phyloP scores from a whole-genome alignment of 2,797 vertebrate species.

The Melanogrammus aeglefinus region DNA sequence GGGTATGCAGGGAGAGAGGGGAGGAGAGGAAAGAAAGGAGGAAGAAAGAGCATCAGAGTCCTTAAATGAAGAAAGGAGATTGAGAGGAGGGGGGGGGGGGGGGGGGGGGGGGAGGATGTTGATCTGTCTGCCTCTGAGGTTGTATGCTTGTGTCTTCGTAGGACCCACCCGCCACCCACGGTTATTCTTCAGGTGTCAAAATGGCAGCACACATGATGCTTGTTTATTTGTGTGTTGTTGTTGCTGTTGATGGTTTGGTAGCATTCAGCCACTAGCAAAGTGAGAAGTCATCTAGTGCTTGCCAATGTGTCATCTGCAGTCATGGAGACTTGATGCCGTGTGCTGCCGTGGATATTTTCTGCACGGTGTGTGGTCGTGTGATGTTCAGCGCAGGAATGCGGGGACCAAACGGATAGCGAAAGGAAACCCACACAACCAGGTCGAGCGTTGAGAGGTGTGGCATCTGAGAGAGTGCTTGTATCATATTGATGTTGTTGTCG shows the following conservation, averaged over 20 bases:
- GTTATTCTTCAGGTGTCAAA: slow-evolving; percentile 74
- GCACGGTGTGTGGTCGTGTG: slow-evolving; percentile 60
- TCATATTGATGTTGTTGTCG: slow-evolving; percentile 34
- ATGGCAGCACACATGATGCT: slow-evolving; percentile 59
- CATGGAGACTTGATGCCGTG: slow-evolving; percentile 57
- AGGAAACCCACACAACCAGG: slow-evolving; percentile 47
- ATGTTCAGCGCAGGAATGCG: slow-evolving; percentile 61
- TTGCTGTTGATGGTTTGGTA: slow-evolving; percentile 40
- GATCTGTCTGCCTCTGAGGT: slow-evolving; percentile 75
- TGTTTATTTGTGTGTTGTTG: slow-evolving; percentile 19
- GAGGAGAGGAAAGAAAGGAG: slow-evolving; percentile 36
- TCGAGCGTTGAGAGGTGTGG: slow-evolving; percentile 49
- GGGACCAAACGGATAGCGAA: slow-evolving; percentile 32
- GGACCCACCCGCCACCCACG: slow-evolving; percentile 54
- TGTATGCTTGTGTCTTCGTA: slow-evolving; percentile 76
- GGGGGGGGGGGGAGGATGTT: slow-evolving; percentile 55
- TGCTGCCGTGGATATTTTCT: slow-evolving; percentile 59
- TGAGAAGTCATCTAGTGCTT: slow-evolving; percentile 61
- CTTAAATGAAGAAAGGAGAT: slow-evolving; percentile 66
- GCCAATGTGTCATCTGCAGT: slow-evolving; percentile 64
- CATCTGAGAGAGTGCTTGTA: slow-evolving; percentile 43
- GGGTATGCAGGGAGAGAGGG: slow-evolving; percentile 42
- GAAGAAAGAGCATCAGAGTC: slow-evolving; percentile 71
- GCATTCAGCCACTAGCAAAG: slow-evolving; percentile 55
- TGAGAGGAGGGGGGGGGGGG: slow-evolving; percentile 64